Evolutionary conservation across 2,888 invertebrate species (phyloP).

Genomic region (Selenia dentaria): DNA sequence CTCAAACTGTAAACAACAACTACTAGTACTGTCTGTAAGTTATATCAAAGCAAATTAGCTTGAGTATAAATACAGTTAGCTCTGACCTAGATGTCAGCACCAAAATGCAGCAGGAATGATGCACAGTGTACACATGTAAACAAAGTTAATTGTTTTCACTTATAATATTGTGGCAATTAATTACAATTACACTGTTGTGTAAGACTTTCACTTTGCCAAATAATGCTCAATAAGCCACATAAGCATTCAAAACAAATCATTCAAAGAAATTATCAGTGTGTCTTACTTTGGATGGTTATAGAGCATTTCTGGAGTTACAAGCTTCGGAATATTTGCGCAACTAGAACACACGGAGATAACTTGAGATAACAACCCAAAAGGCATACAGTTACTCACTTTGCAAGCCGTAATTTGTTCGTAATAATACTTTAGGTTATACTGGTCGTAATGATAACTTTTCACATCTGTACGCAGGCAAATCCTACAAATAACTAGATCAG

Average conservation of each 20-base stretch:
- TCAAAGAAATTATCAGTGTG: conserved; percentile 8
- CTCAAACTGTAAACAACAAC: too few relatives aligned
- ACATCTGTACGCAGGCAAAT: conserved; percentile 50
- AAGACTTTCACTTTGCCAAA: conserved; percentile 8
- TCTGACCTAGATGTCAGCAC: neutral
- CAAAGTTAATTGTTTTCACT: neutral
- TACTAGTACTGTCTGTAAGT: too few relatives aligned
- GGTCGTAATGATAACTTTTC: conserved; percentile 50
- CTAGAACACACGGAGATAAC: conserved; percentile 11
- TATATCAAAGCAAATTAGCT: too few relatives aligned
- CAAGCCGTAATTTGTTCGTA: conserved; percentile 56
- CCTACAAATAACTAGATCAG: conserved; percentile 49
- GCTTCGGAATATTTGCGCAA: conserved; percentile 5
- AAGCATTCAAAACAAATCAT: neutral
- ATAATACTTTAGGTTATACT: conserved; percentile 47
- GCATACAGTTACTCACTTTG: conserved; percentile 48
- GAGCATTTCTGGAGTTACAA: conserved; percentile 3
- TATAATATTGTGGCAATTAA: neutral
- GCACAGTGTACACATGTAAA: neutral
- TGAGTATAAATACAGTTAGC: neutral
- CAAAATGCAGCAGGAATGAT: neutral
- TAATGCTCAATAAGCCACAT: neutral
- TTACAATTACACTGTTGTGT: neutral
- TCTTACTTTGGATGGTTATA: conserved; percentile 2
- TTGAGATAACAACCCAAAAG: conserved; percentile 6